These are phyloP conservation scores for Tricholaema leucomelas DNA, from an alignment of 2,113 vertebrate genomes.

Conservation along the genomic window DNA sequence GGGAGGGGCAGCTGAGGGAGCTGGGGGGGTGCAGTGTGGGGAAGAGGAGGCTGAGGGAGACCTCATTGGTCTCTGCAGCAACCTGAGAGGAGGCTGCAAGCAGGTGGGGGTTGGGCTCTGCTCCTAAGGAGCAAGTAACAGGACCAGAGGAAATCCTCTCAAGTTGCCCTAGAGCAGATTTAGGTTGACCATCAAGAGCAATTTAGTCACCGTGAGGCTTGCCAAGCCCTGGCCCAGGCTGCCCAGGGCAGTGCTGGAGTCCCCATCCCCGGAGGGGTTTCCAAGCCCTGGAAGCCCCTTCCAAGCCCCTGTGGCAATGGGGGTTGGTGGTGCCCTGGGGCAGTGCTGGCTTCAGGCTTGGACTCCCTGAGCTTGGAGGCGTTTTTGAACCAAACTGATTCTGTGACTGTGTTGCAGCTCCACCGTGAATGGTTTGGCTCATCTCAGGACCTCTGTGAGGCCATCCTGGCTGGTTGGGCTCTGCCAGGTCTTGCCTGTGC, in stretches of 20 bases:
- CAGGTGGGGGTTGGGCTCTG: too few species aligned
- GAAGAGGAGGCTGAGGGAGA: too few species aligned
- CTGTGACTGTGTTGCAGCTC: neutral
- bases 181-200: neutral
- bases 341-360: neutral
- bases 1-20: neutral
- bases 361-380: neutral
- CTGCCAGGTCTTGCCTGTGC: neutral
- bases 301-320: too few species aligned
- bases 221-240: neutral
- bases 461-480: neutral
- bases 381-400: neutral
- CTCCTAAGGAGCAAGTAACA: too few species aligned
- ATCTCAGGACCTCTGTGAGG: neutral
- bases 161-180: too few species aligned
- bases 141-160: too few species aligned
- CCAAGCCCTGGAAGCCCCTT: neutral
- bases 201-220: neutral
- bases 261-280: neutral
- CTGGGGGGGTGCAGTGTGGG: neutral
- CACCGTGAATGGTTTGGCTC: neutral
- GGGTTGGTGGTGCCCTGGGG: neutral
- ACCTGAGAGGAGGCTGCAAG: too few species aligned
- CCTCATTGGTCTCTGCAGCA: too few species aligned
- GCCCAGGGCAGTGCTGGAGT: neutral